Conservation (phyloP, 2,888 invertebrate genomes). For the Saturnia pavonia region DNA sequence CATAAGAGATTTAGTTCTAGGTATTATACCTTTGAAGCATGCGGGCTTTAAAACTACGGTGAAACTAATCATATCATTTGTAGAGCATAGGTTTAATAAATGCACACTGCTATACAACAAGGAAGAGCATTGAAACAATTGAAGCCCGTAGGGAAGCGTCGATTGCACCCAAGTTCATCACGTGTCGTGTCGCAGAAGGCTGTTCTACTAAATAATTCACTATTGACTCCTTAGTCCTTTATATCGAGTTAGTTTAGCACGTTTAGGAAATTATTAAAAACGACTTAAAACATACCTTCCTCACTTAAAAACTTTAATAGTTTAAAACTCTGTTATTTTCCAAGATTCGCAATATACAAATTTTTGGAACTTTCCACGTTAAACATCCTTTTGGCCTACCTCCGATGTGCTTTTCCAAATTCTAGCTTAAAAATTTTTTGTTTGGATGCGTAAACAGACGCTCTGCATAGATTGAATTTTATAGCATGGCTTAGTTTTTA, state of each 20-base stretch:
- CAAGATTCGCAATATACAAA: too few relatives aligned
- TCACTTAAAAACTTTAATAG: neutral
- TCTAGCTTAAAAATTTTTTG: neutral
- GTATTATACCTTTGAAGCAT: neutral
- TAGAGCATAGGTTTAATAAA: neutral
- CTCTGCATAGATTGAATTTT: neutral
- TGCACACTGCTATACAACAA: neutral
- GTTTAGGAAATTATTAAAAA: neutral
- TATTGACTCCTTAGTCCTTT: neutral
- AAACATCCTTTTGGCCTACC: neutral
- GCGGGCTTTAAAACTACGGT: neutral
- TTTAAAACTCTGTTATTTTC: neutral
- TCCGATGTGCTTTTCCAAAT: neutral
- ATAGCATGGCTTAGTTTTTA: neutral
- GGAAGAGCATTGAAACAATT: constrained; percentile 22
- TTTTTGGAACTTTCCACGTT: neutral
- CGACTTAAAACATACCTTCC: neutral
- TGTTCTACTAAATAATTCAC: neutral
- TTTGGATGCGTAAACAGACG: neutral
- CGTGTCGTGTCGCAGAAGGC: neutral
- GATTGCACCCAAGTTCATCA: constrained; percentile 16
- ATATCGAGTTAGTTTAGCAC: neutral
- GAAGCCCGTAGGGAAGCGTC: constrained; percentile 13
- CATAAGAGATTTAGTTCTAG: neutral
- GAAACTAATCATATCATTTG: constrained; percentile 2